Conservation (phyloP, 2,888 invertebrate species). For the Tipula helvola region DNA sequence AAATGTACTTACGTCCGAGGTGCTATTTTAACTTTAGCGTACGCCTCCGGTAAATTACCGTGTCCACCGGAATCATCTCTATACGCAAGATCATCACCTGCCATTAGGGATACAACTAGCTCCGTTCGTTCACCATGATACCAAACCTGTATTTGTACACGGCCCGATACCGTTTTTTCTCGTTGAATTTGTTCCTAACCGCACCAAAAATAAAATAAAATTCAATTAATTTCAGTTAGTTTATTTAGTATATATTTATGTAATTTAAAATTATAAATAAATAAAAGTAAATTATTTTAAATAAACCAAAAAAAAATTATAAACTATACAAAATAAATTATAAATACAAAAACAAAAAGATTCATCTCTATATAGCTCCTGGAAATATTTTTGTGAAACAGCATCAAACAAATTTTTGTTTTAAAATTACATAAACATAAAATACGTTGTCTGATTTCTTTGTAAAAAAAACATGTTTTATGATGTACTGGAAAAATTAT, state of each 20-base stretch:
- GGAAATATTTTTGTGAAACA: neutral
- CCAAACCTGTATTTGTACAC: constrained; percentile 80
- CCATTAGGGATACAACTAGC: constrained; percentile 71
- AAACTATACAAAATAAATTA: neutral
- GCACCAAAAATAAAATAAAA: neutral
- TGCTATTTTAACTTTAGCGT: constrained; percentile 66
- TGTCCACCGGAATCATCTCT: constrained; percentile 67
- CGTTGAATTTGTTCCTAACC: constrained; percentile 56
- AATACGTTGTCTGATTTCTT: neutral
- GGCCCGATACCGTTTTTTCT: constrained; percentile 62
- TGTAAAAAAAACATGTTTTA: neutral
- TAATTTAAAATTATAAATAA: neutral
- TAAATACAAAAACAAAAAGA: neutral
- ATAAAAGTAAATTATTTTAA: neutral
- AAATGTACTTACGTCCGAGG: constrained; percentile 58
- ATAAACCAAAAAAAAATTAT: neutral
- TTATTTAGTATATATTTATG: neutral
- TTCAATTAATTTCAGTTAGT: neutral
- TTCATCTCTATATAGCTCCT: neutral
- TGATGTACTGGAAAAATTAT: neutral
- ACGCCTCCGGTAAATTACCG: constrained; percentile 69
- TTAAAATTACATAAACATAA: neutral
- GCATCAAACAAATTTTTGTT: neutral
- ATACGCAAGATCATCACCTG: constrained; percentile 70
- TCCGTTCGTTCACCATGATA: constrained; percentile 75